phyloP scores from a whole-genome alignment of 2,888 invertebrate species.

The Seira sanloemensis region DNA sequence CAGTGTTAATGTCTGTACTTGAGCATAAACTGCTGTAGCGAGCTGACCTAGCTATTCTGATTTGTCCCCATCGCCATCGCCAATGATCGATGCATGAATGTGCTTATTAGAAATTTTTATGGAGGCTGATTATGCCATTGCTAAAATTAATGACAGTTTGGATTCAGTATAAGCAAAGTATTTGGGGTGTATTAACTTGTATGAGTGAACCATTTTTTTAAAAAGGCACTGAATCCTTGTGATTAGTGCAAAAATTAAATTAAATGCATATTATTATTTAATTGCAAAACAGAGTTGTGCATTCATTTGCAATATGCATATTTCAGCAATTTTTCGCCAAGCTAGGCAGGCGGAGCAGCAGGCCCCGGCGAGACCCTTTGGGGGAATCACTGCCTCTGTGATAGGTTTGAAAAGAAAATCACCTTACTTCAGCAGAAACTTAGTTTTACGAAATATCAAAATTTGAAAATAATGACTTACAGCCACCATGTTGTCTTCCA shows the following conservation, averaged over 20 bases:
- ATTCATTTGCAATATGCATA: constrained; percentile 28
- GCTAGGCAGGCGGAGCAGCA: constrained; percentile 23
- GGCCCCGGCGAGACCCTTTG: constrained; percentile 13
- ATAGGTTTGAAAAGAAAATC: constrained; percentile 17
- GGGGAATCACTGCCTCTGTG: constrained; percentile 44
- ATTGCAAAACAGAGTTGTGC: not conserved
- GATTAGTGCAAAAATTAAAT: constrained; percentile 42
- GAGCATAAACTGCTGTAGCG: no score
- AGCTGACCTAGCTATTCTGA: constrained; percentile 51
- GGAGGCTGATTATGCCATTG: not conserved
- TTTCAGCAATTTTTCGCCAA: constrained; percentile 24
- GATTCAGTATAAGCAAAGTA: constrained; percentile 24
- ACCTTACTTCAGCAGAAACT: not conserved
- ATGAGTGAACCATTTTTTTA: not conserved
- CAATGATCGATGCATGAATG: constrained; percentile 6
- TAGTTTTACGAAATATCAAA: not conserved
- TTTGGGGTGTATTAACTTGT: constrained; percentile 26
- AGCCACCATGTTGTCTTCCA: constrained; percentile 55
- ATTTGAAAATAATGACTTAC: not conserved
- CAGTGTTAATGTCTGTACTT: not conserved
- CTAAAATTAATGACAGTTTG: constrained; percentile 15
- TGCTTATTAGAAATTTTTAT: not conserved
- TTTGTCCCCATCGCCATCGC: not conserved
- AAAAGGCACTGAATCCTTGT: constrained; percentile 43
- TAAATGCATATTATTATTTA: constrained; percentile 18